Evolutionary conservation across 2,113 vertebrate species (phyloP).

Genomic region (Dasypus novemcinctus): DNA sequence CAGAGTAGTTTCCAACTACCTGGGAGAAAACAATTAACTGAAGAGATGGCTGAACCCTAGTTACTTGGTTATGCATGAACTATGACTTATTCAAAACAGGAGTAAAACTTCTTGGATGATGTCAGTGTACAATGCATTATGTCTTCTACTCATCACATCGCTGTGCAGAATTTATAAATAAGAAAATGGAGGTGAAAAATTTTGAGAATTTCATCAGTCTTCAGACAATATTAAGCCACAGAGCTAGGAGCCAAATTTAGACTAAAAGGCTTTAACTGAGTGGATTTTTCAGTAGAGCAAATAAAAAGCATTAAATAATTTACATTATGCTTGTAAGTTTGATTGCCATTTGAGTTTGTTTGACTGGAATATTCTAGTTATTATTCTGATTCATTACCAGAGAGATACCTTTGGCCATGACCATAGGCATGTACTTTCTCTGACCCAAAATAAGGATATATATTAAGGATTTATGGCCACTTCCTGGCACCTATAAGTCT

Average conservation of each 20-base stretch:
- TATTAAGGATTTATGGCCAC: constrained; percentile 44
- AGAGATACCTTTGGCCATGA: background rate
- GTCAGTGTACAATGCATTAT: background rate
- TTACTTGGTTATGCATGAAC: background rate
- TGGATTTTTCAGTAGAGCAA: background rate
- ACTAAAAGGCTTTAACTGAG: background rate
- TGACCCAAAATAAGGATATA: background rate
- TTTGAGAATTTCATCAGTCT: background rate
- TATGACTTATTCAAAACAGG: background rate
- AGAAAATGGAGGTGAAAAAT: background rate
- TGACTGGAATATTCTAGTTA: background rate
- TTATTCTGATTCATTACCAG: background rate
- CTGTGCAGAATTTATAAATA: background rate
- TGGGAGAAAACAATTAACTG: background rate
- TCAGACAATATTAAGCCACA: background rate
- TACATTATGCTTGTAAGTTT: background rate
- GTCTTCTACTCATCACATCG: background rate
- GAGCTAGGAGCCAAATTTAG: background rate
- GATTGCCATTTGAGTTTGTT: background rate
- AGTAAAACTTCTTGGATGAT: background rate
- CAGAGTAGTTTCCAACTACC: background rate
- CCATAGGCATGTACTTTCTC: background rate
- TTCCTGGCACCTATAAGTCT: constrained; percentile 4
- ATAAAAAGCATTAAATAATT: background rate
- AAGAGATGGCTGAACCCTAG: background rate